Percentiles rank a stretch among this genome's conserved stretches.
These are phyloP conservation scores for Rhadina sibilatrix DNA, from an alignment of 2,113 vertebrate genomes.

Conservation along the genomic window DNA sequence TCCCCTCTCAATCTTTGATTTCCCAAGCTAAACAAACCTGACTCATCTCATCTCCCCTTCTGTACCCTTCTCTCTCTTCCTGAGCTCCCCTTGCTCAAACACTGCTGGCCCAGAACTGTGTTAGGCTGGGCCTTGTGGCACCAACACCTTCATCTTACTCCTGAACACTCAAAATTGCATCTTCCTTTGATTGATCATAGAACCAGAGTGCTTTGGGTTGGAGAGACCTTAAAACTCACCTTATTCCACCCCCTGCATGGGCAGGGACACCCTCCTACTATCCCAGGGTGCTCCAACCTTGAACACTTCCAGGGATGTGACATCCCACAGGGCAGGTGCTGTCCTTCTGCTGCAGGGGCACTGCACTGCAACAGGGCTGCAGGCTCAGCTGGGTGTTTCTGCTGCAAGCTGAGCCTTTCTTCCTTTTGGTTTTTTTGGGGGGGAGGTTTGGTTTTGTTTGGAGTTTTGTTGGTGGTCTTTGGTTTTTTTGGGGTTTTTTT, in stretches of 20 bases:
- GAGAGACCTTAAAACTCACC: not conserved
- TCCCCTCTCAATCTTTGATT: not conserved
- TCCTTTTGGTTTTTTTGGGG: fast-evolving
- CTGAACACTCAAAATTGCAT: not conserved
- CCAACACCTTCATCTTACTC: not conserved
- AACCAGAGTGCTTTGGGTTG: not conserved
- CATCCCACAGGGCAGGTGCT: fast-evolving
- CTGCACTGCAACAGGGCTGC: not conserved
- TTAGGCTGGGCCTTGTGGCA: not conserved
- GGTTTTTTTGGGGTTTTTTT: not conserved
- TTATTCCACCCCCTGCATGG: not conserved
- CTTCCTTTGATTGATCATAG: not conserved
- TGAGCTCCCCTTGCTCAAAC: not conserved
- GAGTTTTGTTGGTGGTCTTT: not conserved
- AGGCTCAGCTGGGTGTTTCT: not conserved
- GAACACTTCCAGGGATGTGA: not conserved
- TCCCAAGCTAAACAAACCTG: not conserved
- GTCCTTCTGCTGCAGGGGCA: not conserved
- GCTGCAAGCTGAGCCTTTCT: not conserved
- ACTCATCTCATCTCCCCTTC: not conserved
- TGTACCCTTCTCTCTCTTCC: not conserved
- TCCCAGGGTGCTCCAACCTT: not conserved
- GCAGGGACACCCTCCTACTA: not conserved
- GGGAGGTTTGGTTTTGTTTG: not conserved
- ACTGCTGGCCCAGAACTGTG: not conserved